Conservation (phyloP, 2,888 invertebrate species). For the Piscicola geometra region DNA sequence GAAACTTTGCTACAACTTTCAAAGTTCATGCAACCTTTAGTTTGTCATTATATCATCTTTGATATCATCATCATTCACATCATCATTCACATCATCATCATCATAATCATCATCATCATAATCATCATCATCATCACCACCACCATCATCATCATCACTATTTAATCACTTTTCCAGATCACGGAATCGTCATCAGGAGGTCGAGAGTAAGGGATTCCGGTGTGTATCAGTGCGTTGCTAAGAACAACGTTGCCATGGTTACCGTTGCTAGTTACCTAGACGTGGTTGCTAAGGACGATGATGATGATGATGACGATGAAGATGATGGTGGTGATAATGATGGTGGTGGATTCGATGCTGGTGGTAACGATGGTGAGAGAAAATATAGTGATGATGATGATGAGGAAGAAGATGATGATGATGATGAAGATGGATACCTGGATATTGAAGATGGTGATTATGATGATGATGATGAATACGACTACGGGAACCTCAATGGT, state of each 20-base stretch:
- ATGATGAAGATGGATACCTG: slow-evolving; percentile 8
- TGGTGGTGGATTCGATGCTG: not conserved
- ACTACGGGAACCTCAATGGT: not conserved
- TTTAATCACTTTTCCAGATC: too few relatives aligned
- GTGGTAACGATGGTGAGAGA: not conserved
- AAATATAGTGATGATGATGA: not conserved
- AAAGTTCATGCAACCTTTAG: too few relatives aligned
- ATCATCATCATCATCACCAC: slow-evolving; percentile 7
- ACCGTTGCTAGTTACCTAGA: not conserved
- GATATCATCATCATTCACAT: too few relatives aligned
- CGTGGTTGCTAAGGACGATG: not conserved
- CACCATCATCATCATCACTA: not conserved
- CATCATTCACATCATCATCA: not conserved
- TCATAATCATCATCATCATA: slow-evolving; percentile 1
- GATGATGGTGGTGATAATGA: slow-evolving; percentile 4
- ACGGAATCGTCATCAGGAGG: not conserved
- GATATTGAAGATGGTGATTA: not conserved
- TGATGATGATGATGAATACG: not conserved
- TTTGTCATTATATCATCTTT: too few relatives aligned
- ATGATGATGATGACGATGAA: slow-evolving; percentile 8
- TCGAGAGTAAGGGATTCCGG: not conserved
- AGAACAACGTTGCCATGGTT: not conserved
- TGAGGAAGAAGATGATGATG: not conserved
- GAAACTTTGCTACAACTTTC: too few relatives aligned
- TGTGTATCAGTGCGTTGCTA: not conserved